phyloP scores from a whole-genome alignment of 2,888 invertebrate genomes.

The Slavum lentiscoides region DNA sequence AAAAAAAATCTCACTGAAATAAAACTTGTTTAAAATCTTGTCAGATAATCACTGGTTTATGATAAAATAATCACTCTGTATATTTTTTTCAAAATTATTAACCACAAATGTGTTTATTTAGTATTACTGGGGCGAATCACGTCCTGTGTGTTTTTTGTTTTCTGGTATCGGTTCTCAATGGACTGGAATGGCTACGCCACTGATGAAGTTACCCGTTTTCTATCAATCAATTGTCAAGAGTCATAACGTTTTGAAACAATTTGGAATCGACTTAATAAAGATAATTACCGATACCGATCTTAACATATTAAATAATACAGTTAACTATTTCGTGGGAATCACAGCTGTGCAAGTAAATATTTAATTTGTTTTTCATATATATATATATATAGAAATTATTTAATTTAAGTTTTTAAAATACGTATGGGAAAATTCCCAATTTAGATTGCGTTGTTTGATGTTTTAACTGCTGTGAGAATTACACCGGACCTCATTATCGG shows the following conservation, averaged over 20 bases:
- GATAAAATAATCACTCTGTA: too few relatives aligned
- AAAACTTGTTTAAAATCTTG: too few relatives aligned
- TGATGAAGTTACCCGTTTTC: constrained; percentile 76
- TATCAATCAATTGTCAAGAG: constrained; percentile 71
- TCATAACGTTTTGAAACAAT: constrained; percentile 67
- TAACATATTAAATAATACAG: constrained; percentile 69
- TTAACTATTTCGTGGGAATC: constrained; percentile 75
- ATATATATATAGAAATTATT: background rate
- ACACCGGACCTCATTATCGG: constrained; percentile 76
- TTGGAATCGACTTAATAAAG: constrained; percentile 69
- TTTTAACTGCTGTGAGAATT: constrained; percentile 66
- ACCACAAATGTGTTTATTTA: constrained; percentile 59
- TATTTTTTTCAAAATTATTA: too few relatives aligned
- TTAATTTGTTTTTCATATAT: background rate
- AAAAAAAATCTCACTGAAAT: too few relatives aligned
- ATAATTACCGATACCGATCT: constrained; percentile 68
- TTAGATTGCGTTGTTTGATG: constrained; percentile 69
- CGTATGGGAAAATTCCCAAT: too few relatives aligned
- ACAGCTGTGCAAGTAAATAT: constrained; percentile 66
- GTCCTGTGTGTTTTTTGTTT: constrained; percentile 86
- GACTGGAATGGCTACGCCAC: constrained; percentile 78
- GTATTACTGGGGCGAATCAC: constrained; percentile 67
- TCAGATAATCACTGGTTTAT: too few relatives aligned
- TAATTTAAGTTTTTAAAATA: background rate
- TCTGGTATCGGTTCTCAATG: constrained; percentile 91